These are phyloP conservation scores for Onychostruthus taczanowskii DNA, from an alignment of 2,113 vertebrate genomes.

Conservation along the genomic window DNA sequence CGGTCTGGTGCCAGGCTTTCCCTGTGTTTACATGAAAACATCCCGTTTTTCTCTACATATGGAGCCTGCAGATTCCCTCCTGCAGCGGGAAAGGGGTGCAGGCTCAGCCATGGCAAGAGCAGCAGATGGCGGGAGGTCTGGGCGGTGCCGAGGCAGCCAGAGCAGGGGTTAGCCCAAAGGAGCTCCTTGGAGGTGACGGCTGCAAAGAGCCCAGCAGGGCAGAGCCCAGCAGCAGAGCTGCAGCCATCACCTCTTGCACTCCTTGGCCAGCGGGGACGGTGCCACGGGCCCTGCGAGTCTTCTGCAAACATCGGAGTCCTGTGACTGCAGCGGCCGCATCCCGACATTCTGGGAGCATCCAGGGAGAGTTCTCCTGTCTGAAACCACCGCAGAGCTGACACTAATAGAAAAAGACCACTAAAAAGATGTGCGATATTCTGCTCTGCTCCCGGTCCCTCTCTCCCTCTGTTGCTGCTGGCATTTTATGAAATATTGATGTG, in stretches of 20 bases:
- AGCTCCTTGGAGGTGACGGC: accelerated
- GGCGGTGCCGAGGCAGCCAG: neutral
- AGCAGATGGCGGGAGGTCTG: accelerated
- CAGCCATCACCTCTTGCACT: neutral
- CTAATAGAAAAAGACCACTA: conserved; percentile 87
- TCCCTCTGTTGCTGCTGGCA: conserved; percentile 89
- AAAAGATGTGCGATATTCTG: conserved; percentile 81
- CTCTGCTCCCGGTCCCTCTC: conserved; percentile 81
- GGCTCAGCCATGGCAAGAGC: accelerated
- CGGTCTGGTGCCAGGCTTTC: accelerated
- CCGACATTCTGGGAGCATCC: neutral
- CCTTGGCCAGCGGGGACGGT: neutral
- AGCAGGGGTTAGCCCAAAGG: neutral
- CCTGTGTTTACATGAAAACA: neutral
- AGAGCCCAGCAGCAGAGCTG: too few relatives aligned
- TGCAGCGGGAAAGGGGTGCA: accelerated
- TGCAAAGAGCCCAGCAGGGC: neutral
- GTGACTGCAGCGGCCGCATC: neutral
- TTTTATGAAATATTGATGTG: conserved; percentile 89
- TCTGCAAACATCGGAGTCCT: neutral
- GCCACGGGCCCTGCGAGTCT: neutral
- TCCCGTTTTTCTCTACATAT: accelerated
- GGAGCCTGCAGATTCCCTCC: neutral
- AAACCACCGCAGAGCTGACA: conserved; percentile 75
- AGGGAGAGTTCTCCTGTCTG: conserved; percentile 60